Percentiles rank a stretch among this genome's conserved stretches.
Evolutionary conservation across 2,888 invertebrate genomes (phyloP).

Genomic region (Eupithecia subumbrata): DNA sequence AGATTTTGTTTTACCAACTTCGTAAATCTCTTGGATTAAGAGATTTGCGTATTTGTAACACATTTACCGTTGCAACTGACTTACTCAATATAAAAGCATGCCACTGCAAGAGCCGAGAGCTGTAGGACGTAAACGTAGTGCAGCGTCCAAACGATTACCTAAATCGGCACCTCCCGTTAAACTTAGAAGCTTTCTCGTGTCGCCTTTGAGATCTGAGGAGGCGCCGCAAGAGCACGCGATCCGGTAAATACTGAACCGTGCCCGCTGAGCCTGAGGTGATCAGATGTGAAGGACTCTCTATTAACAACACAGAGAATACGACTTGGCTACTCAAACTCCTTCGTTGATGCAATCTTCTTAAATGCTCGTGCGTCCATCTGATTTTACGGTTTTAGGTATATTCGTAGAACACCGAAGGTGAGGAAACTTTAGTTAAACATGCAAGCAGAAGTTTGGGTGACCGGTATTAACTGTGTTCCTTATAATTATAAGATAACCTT

Average conservation of each 20-base stretch:
- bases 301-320: neutral
- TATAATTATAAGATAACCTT: too few species aligned
- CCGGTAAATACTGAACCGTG: neutral
- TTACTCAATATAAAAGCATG: constrained; percentile 1
- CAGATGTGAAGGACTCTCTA: neutral
- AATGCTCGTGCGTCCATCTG: neutral
- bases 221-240: constrained; percentile 19
- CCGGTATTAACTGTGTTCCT: too few species aligned
- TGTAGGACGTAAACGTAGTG: constrained; percentile 26
- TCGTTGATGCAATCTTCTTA: neutral
- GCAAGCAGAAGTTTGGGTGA: too few species aligned
- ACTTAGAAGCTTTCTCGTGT: constrained; percentile 45
- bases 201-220: constrained; percentile 28
- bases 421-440: too few species aligned
- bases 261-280: neutral
- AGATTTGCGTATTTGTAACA: neutral
- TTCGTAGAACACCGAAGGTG: too few species aligned
- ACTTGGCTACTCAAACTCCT: neutral
- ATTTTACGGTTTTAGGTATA: too few species aligned
- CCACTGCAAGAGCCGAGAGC: constrained; percentile 8
- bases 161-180: constrained; percentile 35
- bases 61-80: neutral
- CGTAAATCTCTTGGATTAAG: neutral
- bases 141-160: constrained; percentile 38
- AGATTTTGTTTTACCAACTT: neutral